Percentiles rank a stretch among this genome's conserved stretches.
These are phyloP conservation scores for Sabatieria punctata DNA, from an alignment of 2,888 invertebrate genomes.

Conservation along the genomic window DNA sequence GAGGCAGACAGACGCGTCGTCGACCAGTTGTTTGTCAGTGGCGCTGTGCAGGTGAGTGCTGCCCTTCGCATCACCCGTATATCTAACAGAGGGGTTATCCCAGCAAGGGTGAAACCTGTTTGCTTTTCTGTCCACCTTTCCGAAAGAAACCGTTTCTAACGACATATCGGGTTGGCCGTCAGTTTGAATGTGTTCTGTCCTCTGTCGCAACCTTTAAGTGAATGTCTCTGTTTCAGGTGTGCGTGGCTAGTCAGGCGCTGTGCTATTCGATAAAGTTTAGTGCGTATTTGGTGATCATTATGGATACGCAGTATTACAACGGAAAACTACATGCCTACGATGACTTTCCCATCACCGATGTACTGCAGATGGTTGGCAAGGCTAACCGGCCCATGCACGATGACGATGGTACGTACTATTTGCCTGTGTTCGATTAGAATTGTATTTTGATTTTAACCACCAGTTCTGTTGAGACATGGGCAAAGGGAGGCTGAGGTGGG, in stretches of 20 bases:
- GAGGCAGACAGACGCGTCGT: constrained; percentile 68
- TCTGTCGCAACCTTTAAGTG: constrained; percentile 63
- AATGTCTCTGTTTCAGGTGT: constrained; percentile 45
- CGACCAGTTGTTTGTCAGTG: constrained; percentile 77
- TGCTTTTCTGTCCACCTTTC: too few species aligned
- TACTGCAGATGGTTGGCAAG: constrained; percentile 90
- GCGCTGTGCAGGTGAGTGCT: constrained; percentile 52
- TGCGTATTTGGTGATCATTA: constrained; percentile 82
- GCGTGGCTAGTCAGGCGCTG: constrained; percentile 75
- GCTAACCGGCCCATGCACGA: constrained; percentile 83
- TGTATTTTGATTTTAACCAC: neutral
- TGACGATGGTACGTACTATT: constrained; percentile 58
- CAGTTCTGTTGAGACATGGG: too few species aligned
- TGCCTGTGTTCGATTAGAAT: neutral
- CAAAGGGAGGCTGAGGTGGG: too few species aligned
- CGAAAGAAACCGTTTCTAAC: too few species aligned
- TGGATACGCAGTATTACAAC: constrained; percentile 84
- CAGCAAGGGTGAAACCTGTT: too few species aligned
- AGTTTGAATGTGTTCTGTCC: neutral
- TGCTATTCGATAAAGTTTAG: constrained; percentile 79
- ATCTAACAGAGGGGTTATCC: too few species aligned
- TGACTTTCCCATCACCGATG: constrained; percentile 91
- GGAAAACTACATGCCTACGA: constrained; percentile 63
- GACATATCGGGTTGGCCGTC: too few species aligned
- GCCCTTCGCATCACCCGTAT: too few species aligned